Evolutionary conservation across 2,797 vertebrate species (phyloP).

Genomic region (Avahi laniger): DNA sequence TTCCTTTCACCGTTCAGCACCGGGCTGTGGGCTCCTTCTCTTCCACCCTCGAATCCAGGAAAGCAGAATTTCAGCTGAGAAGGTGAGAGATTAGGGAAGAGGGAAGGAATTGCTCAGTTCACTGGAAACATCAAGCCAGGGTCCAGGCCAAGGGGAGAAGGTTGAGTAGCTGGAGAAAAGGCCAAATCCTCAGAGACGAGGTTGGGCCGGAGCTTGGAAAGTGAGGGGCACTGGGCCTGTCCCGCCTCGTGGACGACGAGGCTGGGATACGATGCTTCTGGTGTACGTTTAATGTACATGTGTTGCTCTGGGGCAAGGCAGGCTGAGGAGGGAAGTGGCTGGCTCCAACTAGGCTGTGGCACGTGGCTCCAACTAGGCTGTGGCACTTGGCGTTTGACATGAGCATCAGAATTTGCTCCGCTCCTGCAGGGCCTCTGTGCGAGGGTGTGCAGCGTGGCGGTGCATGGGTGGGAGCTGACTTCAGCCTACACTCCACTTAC

Average conservation of each 20-base stretch:
- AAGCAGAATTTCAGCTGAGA: not conserved
- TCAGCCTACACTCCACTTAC: not conserved
- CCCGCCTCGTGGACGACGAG: accelerated
- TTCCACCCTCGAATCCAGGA: not conserved
- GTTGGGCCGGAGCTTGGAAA: not conserved
- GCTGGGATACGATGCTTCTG: not conserved
- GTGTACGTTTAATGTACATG: no score
- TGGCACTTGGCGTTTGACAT: not conserved
- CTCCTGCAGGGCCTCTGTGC: not conserved
- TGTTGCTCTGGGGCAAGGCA: not conserved
- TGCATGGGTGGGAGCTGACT: not conserved
- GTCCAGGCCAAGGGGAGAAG: not conserved
- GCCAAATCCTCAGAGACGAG: not conserved
- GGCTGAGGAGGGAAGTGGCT: not conserved
- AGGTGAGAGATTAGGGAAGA: not conserved
- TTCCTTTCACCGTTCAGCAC: not conserved
- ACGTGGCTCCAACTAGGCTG: not conserved
- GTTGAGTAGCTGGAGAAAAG: not conserved
- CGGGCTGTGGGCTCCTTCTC: not conserved
- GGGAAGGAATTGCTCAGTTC: not conserved
- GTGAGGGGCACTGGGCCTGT: not conserved
- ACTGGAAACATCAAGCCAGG: not conserved
- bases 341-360: not conserved
- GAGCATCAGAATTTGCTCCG: not conserved
- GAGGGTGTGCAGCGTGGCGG: not conserved